These are phyloP conservation scores for Andrena bicolor DNA, from an alignment of 2,888 invertebrate species.

Conservation along the genomic window DNA sequence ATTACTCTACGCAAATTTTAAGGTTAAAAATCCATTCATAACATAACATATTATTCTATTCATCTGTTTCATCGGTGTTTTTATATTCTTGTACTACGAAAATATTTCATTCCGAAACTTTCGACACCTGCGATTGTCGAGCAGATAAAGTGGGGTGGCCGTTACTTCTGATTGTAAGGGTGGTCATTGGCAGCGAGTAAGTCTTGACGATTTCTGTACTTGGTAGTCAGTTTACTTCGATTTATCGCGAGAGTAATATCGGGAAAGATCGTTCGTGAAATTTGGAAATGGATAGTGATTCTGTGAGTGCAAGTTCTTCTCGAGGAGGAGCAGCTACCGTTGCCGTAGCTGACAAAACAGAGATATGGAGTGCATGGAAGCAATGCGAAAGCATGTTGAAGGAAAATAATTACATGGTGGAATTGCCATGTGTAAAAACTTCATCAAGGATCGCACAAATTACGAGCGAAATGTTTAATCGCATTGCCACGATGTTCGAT, in stretches of 20 bases:
- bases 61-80: no score
- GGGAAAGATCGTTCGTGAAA: no score
- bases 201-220: not conserved
- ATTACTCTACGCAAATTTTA: no score
- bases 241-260: not conserved
- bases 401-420: not conserved
- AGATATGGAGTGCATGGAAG: conserved; percentile 11
- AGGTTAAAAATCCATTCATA: no score
- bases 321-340: not conserved
- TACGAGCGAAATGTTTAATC: conserved; percentile 6
- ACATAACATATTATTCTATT: no score
- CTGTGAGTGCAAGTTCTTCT: not conserved
- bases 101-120: no score
- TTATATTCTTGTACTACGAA: no score
- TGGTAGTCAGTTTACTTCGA: not conserved
- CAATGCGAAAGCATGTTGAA: conserved; percentile 5
- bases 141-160: no score
- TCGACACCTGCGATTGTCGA: no score
- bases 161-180: no score
- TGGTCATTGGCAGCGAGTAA: not conserved
- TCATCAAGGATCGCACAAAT: not conserved
- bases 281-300: conserved; percentile 13
- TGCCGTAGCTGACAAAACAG: not conserved
- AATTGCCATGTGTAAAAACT: not conserved
- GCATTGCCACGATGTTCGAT: not conserved